Percentiles rank a stretch among this genome's conserved stretches.
phyloP scores from a whole-genome alignment of 1,140 invertebrate genomes.

The Nasonia longicornis region DNA sequence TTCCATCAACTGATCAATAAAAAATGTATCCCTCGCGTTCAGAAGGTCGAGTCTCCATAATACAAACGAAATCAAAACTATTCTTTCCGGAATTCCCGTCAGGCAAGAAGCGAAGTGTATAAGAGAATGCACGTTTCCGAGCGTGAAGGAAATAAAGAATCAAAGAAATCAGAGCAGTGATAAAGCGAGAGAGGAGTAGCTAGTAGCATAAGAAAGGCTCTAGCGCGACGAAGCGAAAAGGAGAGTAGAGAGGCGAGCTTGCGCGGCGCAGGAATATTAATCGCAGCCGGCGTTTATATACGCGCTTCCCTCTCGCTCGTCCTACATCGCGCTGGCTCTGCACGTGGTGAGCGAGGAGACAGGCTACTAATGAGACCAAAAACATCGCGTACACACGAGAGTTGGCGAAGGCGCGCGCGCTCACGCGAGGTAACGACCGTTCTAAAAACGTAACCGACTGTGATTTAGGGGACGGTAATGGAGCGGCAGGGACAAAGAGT shows the following conservation, averaged over 20 bases:
- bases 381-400: constrained; percentile 54
- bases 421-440: constrained; percentile 59
- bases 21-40: too few species aligned
- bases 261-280: constrained; percentile 63
- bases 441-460: constrained; percentile 64
- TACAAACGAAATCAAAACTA: too few species aligned
- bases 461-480: constrained; percentile 67
- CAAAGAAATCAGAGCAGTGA: too few species aligned
- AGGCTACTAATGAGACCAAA: constrained; percentile 67
- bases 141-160: too few species aligned
- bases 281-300: constrained; percentile 60
- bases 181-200: too few species aligned
- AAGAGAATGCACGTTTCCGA: too few species aligned
- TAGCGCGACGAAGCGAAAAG: too few species aligned
- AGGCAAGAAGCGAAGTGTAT: too few species aligned
- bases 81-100: too few species aligned
- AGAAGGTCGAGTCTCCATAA: too few species aligned
- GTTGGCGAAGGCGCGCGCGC: constrained; percentile 31
- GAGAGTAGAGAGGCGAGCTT: constrained; percentile 42
- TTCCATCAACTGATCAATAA: too few species aligned
- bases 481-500: constrained; percentile 45
- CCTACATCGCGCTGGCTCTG: constrained; percentile 41
- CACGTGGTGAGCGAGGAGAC: constrained; percentile 56
- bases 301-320: constrained; percentile 40
- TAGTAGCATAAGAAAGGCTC: too few species aligned